Percentiles rank a stretch among this genome's conserved stretches.
These are phyloP conservation scores for Bubo scandiacus DNA, from an alignment of 2,113 vertebrate genomes.

Conservation along the genomic window DNA sequence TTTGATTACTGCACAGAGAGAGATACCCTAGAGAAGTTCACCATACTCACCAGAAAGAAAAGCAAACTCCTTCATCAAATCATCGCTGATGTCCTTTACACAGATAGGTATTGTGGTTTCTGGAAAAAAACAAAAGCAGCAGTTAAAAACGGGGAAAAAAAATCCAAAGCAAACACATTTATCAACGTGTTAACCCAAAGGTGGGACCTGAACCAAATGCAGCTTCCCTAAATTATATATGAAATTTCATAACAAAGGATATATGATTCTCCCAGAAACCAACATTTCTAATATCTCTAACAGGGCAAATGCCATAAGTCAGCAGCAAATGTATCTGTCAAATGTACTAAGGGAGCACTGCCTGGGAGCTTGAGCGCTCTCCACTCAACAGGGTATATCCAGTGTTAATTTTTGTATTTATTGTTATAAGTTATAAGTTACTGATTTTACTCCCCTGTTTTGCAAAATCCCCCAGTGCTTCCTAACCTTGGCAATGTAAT, in stretches of 20 bases:
- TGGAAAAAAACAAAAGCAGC: conserved; percentile 46
- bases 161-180: not conserved
- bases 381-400: rapidly evolving
- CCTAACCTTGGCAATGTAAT: rapidly evolving
- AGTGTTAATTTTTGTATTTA: rapidly evolving
- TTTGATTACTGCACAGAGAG: conserved; percentile 14
- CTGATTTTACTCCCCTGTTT: not conserved
- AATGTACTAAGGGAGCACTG: not conserved
- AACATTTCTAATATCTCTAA: not conserved
- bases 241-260: not conserved
- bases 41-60: conserved; percentile 88
- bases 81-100: conserved; percentile 86
- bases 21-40: not conserved
- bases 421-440: no score
- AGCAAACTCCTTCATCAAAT: conserved; percentile 90
- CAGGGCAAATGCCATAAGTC: not conserved
- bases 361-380: not conserved
- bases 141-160: not conserved
- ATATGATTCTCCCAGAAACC: not conserved
- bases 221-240: not conserved
- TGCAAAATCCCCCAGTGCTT: no score
- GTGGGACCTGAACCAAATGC: not conserved
- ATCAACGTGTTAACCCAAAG: not conserved
- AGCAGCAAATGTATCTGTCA: not conserved
- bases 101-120: conserved; percentile 77